These are phyloP conservation scores for Esperia sulphurella DNA, from an alignment of 2,888 invertebrate species.

Conservation along the genomic window DNA sequence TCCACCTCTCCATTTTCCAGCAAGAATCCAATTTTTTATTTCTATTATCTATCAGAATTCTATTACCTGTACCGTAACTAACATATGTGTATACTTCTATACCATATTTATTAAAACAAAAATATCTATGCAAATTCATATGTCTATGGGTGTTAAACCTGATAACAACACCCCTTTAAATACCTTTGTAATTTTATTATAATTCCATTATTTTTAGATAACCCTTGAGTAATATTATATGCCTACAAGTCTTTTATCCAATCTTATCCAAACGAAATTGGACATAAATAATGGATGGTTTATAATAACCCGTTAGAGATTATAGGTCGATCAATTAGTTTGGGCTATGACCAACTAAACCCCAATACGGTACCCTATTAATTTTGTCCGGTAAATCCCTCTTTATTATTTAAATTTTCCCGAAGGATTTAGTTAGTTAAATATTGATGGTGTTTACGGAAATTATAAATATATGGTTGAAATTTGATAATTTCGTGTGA, in stretches of 20 bases:
- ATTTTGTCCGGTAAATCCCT: neutral
- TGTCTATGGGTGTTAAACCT: no score
- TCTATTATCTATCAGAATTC: no score
- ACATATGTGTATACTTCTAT: no score
- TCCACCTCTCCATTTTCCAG: no score
- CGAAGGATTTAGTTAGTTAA: neutral
- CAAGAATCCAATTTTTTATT: no score
- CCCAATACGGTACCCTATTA: neutral
- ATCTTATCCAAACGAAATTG: neutral
- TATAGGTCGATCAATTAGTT: neutral
- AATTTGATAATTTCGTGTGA: no score
- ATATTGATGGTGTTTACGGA: slow-evolving; percentile 5
- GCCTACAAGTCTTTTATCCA: neutral
- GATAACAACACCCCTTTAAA: no score
- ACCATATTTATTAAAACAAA: no score
- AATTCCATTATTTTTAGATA: neutral
- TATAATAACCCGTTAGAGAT: neutral
- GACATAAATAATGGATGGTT: neutral
- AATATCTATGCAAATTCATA: no score
- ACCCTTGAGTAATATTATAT: neutral
- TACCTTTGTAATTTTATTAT: no score
- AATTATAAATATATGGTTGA: neutral
- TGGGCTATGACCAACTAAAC: neutral
- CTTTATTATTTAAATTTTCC: neutral
- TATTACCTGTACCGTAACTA: no score